Evolutionary conservation across 92 coral and sea anemone species (phyloP).

Genomic region (Plumapathes pennacea): DNA sequence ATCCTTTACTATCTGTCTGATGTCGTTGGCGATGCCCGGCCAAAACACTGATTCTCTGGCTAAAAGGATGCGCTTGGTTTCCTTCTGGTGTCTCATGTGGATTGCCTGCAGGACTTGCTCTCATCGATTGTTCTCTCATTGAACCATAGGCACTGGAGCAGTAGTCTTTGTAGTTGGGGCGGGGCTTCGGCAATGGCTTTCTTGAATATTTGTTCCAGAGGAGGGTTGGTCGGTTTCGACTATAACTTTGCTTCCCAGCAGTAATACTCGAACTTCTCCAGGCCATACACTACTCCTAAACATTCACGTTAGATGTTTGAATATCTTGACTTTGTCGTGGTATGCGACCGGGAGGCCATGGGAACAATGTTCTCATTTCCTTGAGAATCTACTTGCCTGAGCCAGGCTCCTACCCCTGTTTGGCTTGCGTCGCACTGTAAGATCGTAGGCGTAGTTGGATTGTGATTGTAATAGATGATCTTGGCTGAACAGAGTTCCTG

Average conservation of each 20-base stretch:
- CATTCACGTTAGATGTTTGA: conserved; percentile 30
- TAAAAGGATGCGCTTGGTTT: conserved; percentile 47
- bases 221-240: conserved; percentile 23
- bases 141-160: conserved; percentile 12
- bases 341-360: conserved; percentile 40
- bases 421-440: conserved; percentile 47
- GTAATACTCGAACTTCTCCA: conserved; percentile 15
- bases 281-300: conserved; percentile 3
- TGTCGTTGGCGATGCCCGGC: conserved; percentile 27
- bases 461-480: conserved; percentile 40
- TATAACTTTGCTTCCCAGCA: conserved; percentile 2
- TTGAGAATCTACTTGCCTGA: conserved; percentile 22
- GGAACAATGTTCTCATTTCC: conserved; percentile 20
- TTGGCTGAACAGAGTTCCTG: conserved; percentile 24
- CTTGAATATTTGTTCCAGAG: conserved; percentile 14
- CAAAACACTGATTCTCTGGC: conserved; percentile 43
- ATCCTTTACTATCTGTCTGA: conserved; percentile 34
- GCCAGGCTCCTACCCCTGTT: conserved; percentile 41
- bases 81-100: conserved; percentile 45
- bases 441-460: conserved; percentile 38
- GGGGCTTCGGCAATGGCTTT: conserved; percentile 21
- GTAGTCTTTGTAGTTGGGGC: not conserved
- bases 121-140: conserved; percentile 4
- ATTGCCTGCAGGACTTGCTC: conserved; percentile 24
- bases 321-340: conserved; percentile 29